Evolutionary conservation across 2,888 invertebrate genomes (phyloP).

Genomic region (Leucania comma): DNA sequence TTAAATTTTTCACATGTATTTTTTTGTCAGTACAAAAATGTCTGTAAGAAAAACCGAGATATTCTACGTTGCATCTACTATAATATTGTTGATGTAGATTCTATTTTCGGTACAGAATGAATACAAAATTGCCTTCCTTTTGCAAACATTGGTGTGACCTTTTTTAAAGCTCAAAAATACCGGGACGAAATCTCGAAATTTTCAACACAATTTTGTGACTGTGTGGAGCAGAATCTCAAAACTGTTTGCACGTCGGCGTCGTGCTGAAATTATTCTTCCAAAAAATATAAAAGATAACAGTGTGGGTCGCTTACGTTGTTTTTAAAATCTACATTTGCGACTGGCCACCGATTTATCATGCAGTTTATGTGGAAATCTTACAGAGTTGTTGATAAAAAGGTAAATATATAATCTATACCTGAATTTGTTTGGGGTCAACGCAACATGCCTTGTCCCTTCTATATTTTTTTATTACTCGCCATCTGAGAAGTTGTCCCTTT

Average conservation of each 20-base stretch:
- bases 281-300: slow-evolving; percentile 5
- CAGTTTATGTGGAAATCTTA: neutral
- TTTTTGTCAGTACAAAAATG: neutral
- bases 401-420: neutral
- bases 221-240: slow-evolving; percentile 11
- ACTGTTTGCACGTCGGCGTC: neutral
- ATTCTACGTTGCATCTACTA: neutral
- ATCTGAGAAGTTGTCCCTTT: neutral
- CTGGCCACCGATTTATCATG: neutral
- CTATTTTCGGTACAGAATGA: neutral
- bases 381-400: no score
- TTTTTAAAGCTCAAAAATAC: slow-evolving; percentile 20
- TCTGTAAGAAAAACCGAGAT: neutral
- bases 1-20: no score
- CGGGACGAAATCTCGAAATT: neutral
- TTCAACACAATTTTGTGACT: slow-evolving; percentile 1
- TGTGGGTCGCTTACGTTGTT: neutral
- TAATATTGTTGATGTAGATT: neutral
- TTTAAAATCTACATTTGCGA: neutral
- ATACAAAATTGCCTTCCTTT: slow-evolving; percentile 5
- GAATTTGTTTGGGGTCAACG: neutral
- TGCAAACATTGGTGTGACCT: slow-evolving; percentile 1
- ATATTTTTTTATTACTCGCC: neutral
- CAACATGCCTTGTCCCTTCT: no score
- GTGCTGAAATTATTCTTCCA: slow-evolving; percentile 9